Percentiles rank a stretch among this genome's conserved stretches.
phyloP scores from a whole-genome alignment of 2,888 invertebrate genomes.

The Gisinianus flammeolus region DNA sequence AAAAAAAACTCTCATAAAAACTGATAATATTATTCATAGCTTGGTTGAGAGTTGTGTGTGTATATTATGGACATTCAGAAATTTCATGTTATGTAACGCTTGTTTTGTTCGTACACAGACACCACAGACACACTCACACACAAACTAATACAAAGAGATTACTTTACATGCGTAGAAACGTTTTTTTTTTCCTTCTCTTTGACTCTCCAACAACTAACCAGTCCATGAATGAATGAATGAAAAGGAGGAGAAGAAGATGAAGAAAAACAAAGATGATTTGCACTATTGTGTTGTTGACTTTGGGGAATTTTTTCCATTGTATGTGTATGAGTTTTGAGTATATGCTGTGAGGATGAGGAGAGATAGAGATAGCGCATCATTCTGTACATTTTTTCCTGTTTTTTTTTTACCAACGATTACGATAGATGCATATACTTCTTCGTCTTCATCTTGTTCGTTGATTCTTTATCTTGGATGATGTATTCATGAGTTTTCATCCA shows the following conservation, averaged over 20 bases:
- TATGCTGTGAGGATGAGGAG: neutral
- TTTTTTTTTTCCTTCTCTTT: neutral
- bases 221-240: conserved; percentile 18
- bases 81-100: neutral
- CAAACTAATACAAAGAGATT: no score
- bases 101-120: neutral
- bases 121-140: neutral
- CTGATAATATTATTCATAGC: conserved; percentile 24
- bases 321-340: neutral
- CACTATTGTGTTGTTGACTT: conserved; percentile 15
- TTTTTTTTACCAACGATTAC: neutral
- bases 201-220: neutral
- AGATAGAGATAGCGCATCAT: neutral
- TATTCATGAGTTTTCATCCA: conserved; percentile 15
- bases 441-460: neutral
- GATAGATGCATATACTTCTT: neutral
- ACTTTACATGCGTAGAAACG: neutral
- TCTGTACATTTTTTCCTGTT: neutral
- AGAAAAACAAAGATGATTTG: conserved; percentile 20
- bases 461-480: neutral
- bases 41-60: neutral
- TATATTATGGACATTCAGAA: neutral
- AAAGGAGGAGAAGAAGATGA: neutral
- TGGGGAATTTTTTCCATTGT: conserved; percentile 4
- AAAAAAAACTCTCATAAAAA: conserved; percentile 24